Percentiles rank a stretch among this genome's conserved stretches.
These are phyloP conservation scores for Pseudochirops corinnae DNA, from an alignment of 2,797 vertebrate genomes.

Conservation along the genomic window DNA sequence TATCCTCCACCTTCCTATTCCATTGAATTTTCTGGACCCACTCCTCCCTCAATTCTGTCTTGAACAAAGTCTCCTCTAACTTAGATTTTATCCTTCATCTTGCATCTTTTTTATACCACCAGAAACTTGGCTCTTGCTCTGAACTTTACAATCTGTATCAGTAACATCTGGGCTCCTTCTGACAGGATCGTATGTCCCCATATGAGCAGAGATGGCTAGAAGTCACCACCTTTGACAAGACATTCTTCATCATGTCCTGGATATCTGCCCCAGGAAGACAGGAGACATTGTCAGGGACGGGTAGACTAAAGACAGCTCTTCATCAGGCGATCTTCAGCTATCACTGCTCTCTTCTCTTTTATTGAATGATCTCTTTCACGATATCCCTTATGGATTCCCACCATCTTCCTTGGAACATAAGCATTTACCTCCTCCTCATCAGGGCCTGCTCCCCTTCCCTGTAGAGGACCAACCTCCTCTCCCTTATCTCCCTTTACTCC, in stretches of 20 bases:
- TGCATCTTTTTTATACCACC: not conserved
- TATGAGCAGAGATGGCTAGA: not conserved
- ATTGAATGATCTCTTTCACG: not conserved
- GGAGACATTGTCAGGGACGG: not conserved
- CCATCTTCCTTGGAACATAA: not conserved
- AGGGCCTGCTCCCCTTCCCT: not conserved
- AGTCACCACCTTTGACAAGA: not conserved
- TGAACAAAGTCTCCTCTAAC: not conserved
- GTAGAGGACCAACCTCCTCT: not conserved
- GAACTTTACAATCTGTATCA: not conserved
- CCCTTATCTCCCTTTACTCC: not conserved
- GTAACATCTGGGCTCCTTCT: not conserved
- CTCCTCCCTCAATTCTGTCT: not conserved
- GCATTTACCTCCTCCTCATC: not conserved
- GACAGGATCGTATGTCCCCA: not conserved
- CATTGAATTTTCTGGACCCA: not conserved
- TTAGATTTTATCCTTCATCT: not conserved
- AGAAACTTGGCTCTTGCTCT: not conserved
- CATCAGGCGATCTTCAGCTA: not conserved
- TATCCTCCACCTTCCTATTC: not conserved
- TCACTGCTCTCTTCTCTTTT: not conserved
- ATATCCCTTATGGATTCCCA: not conserved
- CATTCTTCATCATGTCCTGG: not conserved
- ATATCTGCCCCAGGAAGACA: not conserved
- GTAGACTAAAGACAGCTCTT: not conserved